Evolutionary conservation across 1,140 invertebrate genomes (phyloP).

Genomic region (Lanistes nyassanus): DNA sequence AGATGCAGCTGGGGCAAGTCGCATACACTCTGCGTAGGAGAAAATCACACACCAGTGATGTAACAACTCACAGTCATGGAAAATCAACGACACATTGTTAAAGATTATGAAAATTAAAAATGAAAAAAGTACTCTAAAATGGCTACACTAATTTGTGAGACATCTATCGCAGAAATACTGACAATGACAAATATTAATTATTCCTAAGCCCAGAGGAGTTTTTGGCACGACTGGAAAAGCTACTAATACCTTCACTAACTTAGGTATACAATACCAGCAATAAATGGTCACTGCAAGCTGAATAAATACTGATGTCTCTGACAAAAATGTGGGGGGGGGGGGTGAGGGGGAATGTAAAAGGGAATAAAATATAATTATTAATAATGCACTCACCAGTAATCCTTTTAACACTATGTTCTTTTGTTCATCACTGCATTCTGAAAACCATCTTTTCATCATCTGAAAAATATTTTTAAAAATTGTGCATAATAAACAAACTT

Average conservation of each 20-base stretch:
- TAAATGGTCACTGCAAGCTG: too few species aligned
- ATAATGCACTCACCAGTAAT: conserved; percentile 62
- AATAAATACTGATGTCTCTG: too few species aligned
- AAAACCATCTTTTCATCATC: conserved; percentile 67
- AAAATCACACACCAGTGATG: not conserved
- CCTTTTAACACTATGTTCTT: conserved; percentile 67
- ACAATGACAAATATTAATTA: too few species aligned
- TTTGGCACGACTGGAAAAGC: too few species aligned
- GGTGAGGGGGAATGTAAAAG: too few species aligned
- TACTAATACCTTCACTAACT: too few species aligned
- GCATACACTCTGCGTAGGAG: conserved; percentile 60
- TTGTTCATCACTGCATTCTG: conserved; percentile 68
- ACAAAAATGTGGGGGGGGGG: too few species aligned
- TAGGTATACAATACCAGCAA: too few species aligned
- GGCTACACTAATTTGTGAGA: not conserved
- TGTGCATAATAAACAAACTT: conserved; percentile 25
- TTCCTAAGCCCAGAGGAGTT: too few species aligned
- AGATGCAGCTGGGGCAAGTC: conserved; percentile 67
- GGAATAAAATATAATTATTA: too few species aligned
- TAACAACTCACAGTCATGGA: not conserved
- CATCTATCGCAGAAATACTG: not conserved
- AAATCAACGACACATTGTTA: not conserved
- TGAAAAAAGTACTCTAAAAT: not conserved
- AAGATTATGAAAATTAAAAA: conserved; percentile 2
- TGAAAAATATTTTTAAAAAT: conserved; percentile 41